Evolutionary conservation across 2,888 invertebrate genomes (phyloP), one percentile per base, ranked within the genome.

Genomic region (Gerris lacustris): DNA sequence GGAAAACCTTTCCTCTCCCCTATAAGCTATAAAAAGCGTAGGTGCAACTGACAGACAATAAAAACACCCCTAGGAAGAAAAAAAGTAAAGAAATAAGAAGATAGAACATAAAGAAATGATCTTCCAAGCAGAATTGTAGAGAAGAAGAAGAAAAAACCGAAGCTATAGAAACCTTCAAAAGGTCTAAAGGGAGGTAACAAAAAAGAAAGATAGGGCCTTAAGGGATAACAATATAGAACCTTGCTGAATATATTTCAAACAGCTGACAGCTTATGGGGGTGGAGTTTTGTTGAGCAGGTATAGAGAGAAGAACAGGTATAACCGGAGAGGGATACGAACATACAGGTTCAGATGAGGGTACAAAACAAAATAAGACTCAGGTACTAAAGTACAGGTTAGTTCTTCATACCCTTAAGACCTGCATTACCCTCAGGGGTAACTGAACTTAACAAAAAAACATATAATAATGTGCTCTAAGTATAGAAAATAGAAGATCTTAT

Each of bases 191-290:
- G 31, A 31, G 31, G 31, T 31, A 31, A 31, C 31, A 31, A 31
- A 31, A 15, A 11, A 55, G 15, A 55, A 11, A 15, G 55, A 55
- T 11, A 55, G 55, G 55, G 9, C 15, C 55, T 55, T 11, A 55
- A 55, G 55, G 55, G 55, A 55, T 55, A 55, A 55, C 15, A 55
- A 55, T 15, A 55, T 11, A 15, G 55, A 11, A 55, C 55, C 55
- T 55, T 15, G 15, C 55, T 55, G 55, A 55, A 55, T 55, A 55
- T 55, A 55, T 55, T 55, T 55, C 55, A 55, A 55, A 55, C 55
- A 55, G 55, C 55, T 55, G 55, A 55, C 55, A 55, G 55, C 55
- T 55, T 31, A 55, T 55, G 55, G 55, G 55, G 55, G 55, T 55
- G 55, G 55, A 55, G 55, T 55, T 55, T 11, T 9, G 55, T 31